These are phyloP conservation scores for Tetranychus urticae DNA, from an alignment of 1,140 invertebrate species.

Conservation along the genomic window DNA sequence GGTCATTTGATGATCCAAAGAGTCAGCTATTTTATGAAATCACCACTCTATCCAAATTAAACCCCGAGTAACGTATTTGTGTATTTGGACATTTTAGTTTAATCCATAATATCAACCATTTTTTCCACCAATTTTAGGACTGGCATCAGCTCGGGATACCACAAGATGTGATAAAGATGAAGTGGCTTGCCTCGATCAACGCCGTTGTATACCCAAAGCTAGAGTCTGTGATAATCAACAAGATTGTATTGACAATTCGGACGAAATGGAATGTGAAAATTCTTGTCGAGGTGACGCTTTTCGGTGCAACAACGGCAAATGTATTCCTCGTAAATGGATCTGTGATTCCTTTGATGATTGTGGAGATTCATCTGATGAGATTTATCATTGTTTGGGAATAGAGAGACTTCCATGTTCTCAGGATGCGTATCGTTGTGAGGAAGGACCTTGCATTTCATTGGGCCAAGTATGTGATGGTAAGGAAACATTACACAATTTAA, in stretches of 20 bases:
- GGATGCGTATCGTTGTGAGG: not conserved
- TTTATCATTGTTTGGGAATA: slow-evolving; percentile 35
- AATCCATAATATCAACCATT: no score
- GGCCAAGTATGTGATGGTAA: not conserved
- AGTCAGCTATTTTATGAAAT: no score
- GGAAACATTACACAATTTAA: not conserved
- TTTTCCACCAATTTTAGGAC: no score
- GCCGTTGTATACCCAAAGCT: not conserved
- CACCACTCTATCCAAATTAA: no score
- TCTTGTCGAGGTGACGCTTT: slow-evolving; percentile 35
- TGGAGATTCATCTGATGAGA: slow-evolving; percentile 66
- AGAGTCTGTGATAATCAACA: not conserved
- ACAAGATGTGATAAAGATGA: not conserved
- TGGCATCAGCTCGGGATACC: not conserved
- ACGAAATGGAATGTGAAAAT: not conserved
- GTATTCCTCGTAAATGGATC: slow-evolving; percentile 80
- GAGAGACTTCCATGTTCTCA: not conserved
- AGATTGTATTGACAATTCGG: slow-evolving; percentile 1
- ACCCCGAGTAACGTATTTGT: no score
- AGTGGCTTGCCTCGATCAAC: not conserved
- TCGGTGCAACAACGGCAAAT: slow-evolving; percentile 72
- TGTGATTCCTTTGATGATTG: slow-evolving; percentile 89
- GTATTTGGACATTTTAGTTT: no score
- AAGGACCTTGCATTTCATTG: not conserved
- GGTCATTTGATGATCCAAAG: no score